A percentile compares a stretch with the other conserved stretches of the same genome.
Evolutionary conservation across 1,140 invertebrate genomes (phyloP).

Genomic region (Drosophila arizonae): DNA sequence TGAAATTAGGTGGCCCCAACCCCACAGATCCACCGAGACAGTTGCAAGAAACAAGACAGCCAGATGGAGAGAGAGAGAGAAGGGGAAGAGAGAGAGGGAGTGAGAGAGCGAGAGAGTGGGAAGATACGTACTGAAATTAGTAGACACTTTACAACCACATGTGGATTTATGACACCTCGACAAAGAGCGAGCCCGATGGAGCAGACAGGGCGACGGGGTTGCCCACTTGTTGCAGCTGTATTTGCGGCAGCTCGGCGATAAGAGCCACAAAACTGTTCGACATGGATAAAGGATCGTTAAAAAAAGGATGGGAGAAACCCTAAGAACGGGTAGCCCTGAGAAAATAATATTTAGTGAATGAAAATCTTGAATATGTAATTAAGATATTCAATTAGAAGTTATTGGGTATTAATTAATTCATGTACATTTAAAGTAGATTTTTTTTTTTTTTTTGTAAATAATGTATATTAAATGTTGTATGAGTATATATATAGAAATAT

Average conservation of each 20-base stretch:
- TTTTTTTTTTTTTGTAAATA: too few relatives aligned
- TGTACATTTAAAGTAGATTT: too few relatives aligned
- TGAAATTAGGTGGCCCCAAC: constrained; percentile 68
- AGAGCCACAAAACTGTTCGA: constrained; percentile 14
- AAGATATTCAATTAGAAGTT: too few relatives aligned
- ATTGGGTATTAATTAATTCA: too few relatives aligned
- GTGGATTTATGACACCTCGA: constrained; percentile 74
- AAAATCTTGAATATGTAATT: too few relatives aligned
- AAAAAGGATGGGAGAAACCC: background rate
- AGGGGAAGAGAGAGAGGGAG: background rate
- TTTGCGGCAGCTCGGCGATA: constrained; percentile 31
- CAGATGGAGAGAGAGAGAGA: background rate
- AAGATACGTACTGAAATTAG: constrained; percentile 56
- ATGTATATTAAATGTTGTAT: too few relatives aligned
- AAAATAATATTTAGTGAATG: too few relatives aligned
- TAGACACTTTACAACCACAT: constrained; percentile 74
- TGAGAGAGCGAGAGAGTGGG: constrained; percentile 4
- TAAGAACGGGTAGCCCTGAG: background rate
- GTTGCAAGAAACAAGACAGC: background rate
- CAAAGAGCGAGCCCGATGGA: constrained; percentile 23
- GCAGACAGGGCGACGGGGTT: constrained; percentile 2
- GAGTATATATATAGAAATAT: too few relatives aligned
- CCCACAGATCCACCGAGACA: constrained; percentile 10
- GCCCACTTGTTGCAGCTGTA: constrained; percentile 75
- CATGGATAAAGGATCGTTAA: background rate